Evolutionary conservation across 2,797 vertebrate species (phyloP).

Genomic region (Clarias laeviceps): DNA sequence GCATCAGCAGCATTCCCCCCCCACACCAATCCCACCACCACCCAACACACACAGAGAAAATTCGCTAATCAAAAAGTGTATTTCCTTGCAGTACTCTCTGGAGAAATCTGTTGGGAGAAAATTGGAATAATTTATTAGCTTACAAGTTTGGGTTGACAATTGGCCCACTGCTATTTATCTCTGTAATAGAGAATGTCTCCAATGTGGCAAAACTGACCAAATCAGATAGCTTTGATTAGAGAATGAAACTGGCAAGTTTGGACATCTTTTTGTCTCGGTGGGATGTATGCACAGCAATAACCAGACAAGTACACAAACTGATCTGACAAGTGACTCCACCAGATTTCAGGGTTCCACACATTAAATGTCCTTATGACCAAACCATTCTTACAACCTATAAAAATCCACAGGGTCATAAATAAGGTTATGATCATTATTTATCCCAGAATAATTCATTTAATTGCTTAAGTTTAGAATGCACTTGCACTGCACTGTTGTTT

Average conservation of each 20-base stretch:
- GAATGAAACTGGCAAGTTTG: slow-evolving; percentile 92
- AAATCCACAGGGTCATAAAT: slow-evolving; percentile 4
- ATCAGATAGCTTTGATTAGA: slow-evolving; percentile 95
- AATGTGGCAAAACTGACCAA: slow-evolving; percentile 95
- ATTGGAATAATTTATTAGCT: slow-evolving; percentile 97
- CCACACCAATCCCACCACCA: slow-evolving; percentile 78
- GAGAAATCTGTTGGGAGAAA: slow-evolving; percentile 92
- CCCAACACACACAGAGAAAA: slow-evolving; percentile 77
- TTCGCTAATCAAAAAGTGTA: slow-evolving; percentile 96
- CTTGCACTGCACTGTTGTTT: slow-evolving; percentile 11
- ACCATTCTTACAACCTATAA: neutral
- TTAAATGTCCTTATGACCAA: slow-evolving; percentile 8
- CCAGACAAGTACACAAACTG: slow-evolving; percentile 87
- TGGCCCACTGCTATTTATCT: slow-evolving; percentile 91
- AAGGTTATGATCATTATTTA: slow-evolving; percentile 9
- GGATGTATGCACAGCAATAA: slow-evolving; percentile 87
- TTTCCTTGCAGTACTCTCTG: slow-evolving; percentile 91
- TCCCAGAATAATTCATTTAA: slow-evolving; percentile 10
- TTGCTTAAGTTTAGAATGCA: neutral
- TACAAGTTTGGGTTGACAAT: slow-evolving; percentile 95
- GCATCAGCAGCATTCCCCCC: slow-evolving; percentile 67
- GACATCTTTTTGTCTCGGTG: slow-evolving; percentile 84
- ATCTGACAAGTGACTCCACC: slow-evolving; percentile 90
- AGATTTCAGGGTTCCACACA: slow-evolving; percentile 4
- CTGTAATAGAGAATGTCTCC: slow-evolving; percentile 91